These are phyloP conservation scores for Micoletzkya japonica DNA, from an alignment of 2,888 invertebrate species.

Conservation along the genomic window DNA sequence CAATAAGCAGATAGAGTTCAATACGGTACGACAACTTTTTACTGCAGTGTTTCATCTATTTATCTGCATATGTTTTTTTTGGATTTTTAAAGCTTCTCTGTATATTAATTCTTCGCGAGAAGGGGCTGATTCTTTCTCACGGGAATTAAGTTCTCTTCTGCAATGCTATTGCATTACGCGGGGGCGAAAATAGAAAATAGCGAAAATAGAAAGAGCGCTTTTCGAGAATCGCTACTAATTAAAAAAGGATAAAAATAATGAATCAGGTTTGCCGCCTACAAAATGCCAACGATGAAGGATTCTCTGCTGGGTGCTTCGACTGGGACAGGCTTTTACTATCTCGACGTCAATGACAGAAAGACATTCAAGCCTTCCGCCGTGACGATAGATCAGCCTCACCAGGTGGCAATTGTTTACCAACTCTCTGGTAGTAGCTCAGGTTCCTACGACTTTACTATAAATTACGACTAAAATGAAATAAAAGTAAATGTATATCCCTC, in stretches of 20 bases:
- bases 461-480: background rate
- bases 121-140: no score
- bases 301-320: slow-evolving; percentile 34
- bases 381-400: slow-evolving; percentile 41
- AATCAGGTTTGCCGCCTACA: slow-evolving; percentile 51
- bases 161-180: no score
- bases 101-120: no score
- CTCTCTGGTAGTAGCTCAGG: background rate
- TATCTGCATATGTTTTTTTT: no score
- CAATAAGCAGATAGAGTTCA: no score
- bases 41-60: no score
- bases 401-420: slow-evolving; percentile 34
- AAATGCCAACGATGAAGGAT: slow-evolving; percentile 49
- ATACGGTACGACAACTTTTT: no score
- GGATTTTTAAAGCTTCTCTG: no score
- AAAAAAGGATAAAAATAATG: background rate
- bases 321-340: slow-evolving; percentile 53
- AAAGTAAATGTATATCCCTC: background rate
- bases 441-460: background rate
- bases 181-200: no score
- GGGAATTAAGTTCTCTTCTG: no score
- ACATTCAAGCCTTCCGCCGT: slow-evolving; percentile 42
- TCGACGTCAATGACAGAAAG: slow-evolving; percentile 46
- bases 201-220: no score
- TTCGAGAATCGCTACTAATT: no score